Base-by-base conservation (phyloP, 2,888 invertebrate genomes). In the Therioaphis trifolii region DNA sequence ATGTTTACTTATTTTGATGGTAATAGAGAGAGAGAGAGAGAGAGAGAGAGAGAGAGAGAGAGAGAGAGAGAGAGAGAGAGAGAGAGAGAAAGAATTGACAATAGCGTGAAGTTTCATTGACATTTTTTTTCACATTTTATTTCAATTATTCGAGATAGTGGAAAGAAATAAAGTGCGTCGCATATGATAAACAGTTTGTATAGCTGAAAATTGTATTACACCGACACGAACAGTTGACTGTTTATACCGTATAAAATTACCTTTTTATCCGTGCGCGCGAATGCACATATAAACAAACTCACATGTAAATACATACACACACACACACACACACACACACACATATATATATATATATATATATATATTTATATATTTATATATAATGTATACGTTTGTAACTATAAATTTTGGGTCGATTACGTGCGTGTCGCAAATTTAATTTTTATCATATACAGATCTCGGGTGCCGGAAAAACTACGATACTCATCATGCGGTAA, bases 131-230 rank as follows among this genome's bases (percentile, higher is more conserved):
- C 49, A 49, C 52, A 29, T 72, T 72, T 52, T 21, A 52, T 35
- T 72, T 72, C 72, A 29, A 49, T 72, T 52, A 52, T 52, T 35
- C 35, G 72, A n/a, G n/a, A n/a, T n/a, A n/a, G n/a, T n/a, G n/a
- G n/a, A n/a, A n/a, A n/a, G n/a, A n/a, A 52, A 15, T 52, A 21
- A 52, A 72, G n/a, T 21, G 29, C 49, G 43, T 29, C 29, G 72
- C n/a, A 49, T 52, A 72, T n/a, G 29, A 72, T 52, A 35, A 72
- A 72, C 72, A 14, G 29, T 52, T 49, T 35, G 72, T 55, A 29
- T 35, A 29, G 52, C 21, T 29, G 35, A 35, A 72, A 72, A 72
- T 52, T 27, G 29, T 52, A 52, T 72, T 72, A 72, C 72, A 35
- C 7, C 15, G 49, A 14, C 72, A 4, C 7, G 35, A 7, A n/a